Evolutionary conservation across 1,140 invertebrate genomes (phyloP).

Genomic region (Coelopa frigida): DNA sequence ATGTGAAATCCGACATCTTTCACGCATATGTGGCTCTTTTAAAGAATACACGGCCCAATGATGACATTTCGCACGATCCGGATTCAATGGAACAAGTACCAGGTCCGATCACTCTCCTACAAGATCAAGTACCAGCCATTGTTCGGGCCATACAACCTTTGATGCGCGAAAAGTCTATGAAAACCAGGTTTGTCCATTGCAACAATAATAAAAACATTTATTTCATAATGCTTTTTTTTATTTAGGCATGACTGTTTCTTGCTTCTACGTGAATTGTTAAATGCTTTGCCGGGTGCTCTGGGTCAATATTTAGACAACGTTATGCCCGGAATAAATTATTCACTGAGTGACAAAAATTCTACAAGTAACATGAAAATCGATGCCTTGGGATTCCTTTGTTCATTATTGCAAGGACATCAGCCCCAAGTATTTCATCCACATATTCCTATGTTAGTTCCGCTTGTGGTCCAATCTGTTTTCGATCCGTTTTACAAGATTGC

Average conservation of each 20-base stretch:
- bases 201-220: too few relatives aligned
- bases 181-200: too few relatives aligned
- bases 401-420: slow-evolving; percentile 75
- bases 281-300: slow-evolving; percentile 81
- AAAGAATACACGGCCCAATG: slow-evolving; percentile 73
- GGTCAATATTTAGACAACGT: slow-evolving; percentile 76
- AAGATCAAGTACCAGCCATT: slow-evolving; percentile 58
- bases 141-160: slow-evolving; percentile 85
- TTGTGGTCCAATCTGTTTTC: slow-evolving; percentile 78
- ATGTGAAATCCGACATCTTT: slow-evolving; percentile 97
- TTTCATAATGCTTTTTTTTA: too few relatives aligned
- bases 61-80: slow-evolving; percentile 57
- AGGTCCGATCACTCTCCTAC: slow-evolving; percentile 58
- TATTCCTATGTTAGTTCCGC: slow-evolving; percentile 75
- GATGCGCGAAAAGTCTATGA: slow-evolving; percentile 90
- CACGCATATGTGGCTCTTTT: slow-evolving; percentile 92
- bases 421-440: slow-evolving; percentile 68
- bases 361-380: slow-evolving; percentile 99
- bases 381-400: slow-evolving; percentile 87
- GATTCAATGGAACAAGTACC: slow-evolving; percentile 69
- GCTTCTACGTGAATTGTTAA: slow-evolving; percentile 82
- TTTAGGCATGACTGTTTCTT: slow-evolving; percentile 88
- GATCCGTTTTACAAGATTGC: slow-evolving; percentile 99
- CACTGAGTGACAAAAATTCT: slow-evolving; percentile 86
- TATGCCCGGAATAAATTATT: slow-evolving; percentile 86